Percentiles rank a stretch among this genome's conserved stretches.
These are phyloP conservation scores for Catharus ustulatus DNA, from an alignment of 2,797 vertebrate genomes.

Conservation along the genomic window DNA sequence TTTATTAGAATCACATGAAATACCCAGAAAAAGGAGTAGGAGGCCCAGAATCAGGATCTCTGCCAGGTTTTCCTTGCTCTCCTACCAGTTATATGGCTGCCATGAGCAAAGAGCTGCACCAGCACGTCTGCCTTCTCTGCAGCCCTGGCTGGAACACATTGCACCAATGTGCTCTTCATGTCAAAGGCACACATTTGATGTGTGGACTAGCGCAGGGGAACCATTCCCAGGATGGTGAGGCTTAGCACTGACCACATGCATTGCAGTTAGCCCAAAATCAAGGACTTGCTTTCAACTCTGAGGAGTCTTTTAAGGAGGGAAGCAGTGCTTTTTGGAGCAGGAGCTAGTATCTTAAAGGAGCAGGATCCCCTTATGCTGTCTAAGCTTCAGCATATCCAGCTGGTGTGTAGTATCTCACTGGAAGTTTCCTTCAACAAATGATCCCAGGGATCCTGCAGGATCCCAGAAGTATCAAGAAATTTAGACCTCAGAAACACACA, in stretches of 20 bases:
- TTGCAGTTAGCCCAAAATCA: background rate
- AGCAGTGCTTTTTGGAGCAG: background rate
- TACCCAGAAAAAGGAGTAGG: background rate
- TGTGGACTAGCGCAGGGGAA: rapidly evolving
- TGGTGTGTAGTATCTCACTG: background rate
- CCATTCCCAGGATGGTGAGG: background rate
- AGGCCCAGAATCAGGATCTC: background rate
- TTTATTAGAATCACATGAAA: background rate
- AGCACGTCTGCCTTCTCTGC: background rate
- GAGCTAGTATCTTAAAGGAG: background rate
- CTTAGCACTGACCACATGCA: background rate
- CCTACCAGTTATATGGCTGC: background rate
- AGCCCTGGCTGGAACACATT: background rate
- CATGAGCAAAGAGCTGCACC: background rate
- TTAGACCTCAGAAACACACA: background rate
- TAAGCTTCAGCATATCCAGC: background rate
- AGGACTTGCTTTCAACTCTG: background rate
- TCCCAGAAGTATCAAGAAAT: background rate
- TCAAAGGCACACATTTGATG: rapidly evolving
- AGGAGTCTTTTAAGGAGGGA: background rate
- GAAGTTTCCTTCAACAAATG: background rate
- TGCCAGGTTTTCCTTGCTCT: background rate
- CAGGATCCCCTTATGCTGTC: background rate
- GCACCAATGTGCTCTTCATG: background rate
- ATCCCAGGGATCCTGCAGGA: background rate